phyloP scores from a whole-genome alignment of 2,888 invertebrate species.

The Himalopsyche kuldschensis region DNA sequence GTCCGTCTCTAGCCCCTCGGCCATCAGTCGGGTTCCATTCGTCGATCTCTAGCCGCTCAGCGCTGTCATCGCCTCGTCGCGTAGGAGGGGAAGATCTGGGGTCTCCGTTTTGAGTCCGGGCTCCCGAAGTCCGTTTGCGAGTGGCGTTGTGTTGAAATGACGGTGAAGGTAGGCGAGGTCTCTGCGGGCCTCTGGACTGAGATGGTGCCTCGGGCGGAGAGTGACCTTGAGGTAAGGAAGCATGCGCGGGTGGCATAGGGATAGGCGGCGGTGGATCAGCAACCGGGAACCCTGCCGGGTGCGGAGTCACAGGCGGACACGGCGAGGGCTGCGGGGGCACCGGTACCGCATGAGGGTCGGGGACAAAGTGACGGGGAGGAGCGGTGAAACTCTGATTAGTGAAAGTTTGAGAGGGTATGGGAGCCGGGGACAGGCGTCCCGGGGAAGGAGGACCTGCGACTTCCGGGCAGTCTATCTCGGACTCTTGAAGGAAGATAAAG shows the following conservation, averaged over 20 bases:
- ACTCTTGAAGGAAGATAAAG: slow-evolving; percentile 86
- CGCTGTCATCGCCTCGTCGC: slow-evolving; percentile 37
- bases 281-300: slow-evolving; percentile 50
- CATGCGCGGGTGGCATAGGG: slow-evolving; percentile 57
- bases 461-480: slow-evolving; percentile 80
- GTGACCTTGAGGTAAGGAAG: slow-evolving; percentile 36
- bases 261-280: slow-evolving; percentile 59
- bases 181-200: slow-evolving; percentile 41
- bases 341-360: slow-evolving; percentile 41
- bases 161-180: slow-evolving; percentile 43
- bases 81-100: slow-evolving; percentile 44
- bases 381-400: slow-evolving; percentile 77
- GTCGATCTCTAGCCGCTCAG: slow-evolving; percentile 30
- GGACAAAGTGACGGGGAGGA: slow-evolving; percentile 45
- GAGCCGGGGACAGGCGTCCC: slow-evolving; percentile 44
- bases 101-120: background rate
- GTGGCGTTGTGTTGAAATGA: slow-evolving; percentile 36
- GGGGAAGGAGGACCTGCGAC: slow-evolving; percentile 56
- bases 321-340: slow-evolving; percentile 50
- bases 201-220: slow-evolving; percentile 44
- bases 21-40: slow-evolving; percentile 32
- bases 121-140: slow-evolving; percentile 26
- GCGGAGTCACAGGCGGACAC: slow-evolving; percentile 51
- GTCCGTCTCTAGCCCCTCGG: slow-evolving; percentile 7
- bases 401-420: slow-evolving; percentile 81